Conservation (phyloP, 2,888 invertebrate species). For the Agrotis exclamationis region DNA sequence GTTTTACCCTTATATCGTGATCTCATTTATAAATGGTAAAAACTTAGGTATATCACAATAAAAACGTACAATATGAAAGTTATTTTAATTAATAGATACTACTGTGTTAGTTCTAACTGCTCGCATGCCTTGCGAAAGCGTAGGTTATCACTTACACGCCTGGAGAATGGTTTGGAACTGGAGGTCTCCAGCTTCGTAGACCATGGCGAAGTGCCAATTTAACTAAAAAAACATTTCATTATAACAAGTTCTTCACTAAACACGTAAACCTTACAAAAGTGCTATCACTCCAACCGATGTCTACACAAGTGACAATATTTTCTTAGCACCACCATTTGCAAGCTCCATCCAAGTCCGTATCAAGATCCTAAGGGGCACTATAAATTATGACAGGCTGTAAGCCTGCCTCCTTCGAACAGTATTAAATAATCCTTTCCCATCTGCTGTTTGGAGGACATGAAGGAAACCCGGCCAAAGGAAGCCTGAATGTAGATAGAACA, state of each 20-base stretch:
- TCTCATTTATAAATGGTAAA: not conserved
- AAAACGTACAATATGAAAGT: too few species aligned
- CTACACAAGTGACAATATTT: not conserved
- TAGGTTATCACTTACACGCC: too few species aligned
- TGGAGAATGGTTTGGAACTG: too few species aligned
- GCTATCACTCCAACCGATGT: not conserved
- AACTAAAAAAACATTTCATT: too few species aligned
- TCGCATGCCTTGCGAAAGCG: too few species aligned
- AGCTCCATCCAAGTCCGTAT: slow-evolving; percentile 11
- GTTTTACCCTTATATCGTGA: not conserved
- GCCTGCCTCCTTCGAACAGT: slow-evolving; percentile 21
- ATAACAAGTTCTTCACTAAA: too few species aligned
- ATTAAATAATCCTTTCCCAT: slow-evolving; percentile 50
- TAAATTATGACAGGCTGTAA: slow-evolving; percentile 48
- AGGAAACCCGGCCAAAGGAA: not conserved
- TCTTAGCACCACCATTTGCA: slow-evolving; percentile 24
- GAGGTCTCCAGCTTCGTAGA: too few species aligned
- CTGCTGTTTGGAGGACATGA: slow-evolving; percentile 27
- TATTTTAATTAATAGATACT: too few species aligned
- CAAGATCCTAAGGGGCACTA: slow-evolving; percentile 31
- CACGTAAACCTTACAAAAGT: not conserved
- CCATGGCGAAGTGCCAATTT: too few species aligned
- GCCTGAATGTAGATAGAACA: too few species aligned
- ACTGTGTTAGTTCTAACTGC: too few species aligned
- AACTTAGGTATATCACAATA: not conserved